Base-by-base conservation (phyloP, 2,888 invertebrate genomes). In the Poecilus cupreus region DNA sequence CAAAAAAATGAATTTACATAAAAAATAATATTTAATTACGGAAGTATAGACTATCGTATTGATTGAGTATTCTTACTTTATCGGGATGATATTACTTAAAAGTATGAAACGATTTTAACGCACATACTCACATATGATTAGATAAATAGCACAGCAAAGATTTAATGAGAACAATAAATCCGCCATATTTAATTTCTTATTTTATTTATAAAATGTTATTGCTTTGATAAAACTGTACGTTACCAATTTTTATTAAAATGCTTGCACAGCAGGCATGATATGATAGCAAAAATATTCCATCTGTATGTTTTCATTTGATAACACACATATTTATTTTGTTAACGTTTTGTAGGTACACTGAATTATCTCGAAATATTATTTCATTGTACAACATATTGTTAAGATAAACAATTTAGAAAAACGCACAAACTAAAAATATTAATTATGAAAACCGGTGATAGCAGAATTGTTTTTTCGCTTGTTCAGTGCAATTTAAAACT, bases 1-100 rank as follows among this genome's bases (percentile, higher is more conserved):
- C 68, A 68, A 79, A 68, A 76, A 76, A 76, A 13, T 57, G 24
- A 32, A 46, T 46, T 68, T 68, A 4, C 39, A 72, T 72, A 72
- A 72, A 72, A 43, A 72, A 72, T 72, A 72, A 72, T 72, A 72
- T 72, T 72, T 46, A 22, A 72, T 72, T 72, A 72, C 72, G 72
- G 72, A 72, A 72, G 72, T 72, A 26, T 60, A n/a, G 3, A 22
- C 22, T 20, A n/a, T 11, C 64, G 11, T 68, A 13, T 32, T 37
- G 10, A 32, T 37, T 13, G 18, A 18, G 18, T 51, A 11, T 51
- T 51, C 4, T 51, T 51, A 8, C 18, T 18, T 51, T 51, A 51
- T 51, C 51, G 13, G 16, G 4, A 18, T 18, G 18, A 13, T 3
- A 13, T 51, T 51, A 18, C 51, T 51, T 51, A 51, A 51, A 51